Conservation (phyloP, 2,888 invertebrate genomes). For the Sminthurinus aureus region DNA sequence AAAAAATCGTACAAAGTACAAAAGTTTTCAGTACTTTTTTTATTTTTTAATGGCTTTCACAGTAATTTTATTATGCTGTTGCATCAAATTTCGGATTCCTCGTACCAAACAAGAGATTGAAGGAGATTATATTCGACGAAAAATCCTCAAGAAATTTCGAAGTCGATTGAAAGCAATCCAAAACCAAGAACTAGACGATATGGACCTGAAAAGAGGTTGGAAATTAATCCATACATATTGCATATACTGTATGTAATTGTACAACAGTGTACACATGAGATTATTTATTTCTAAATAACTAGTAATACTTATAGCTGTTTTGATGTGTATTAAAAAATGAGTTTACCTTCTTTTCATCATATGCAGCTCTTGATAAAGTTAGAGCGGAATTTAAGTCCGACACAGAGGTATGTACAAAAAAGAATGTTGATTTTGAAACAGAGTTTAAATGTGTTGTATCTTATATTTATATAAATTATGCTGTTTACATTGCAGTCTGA, state of each 20-base stretch:
- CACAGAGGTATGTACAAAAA: constrained; percentile 63
- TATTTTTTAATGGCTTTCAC: constrained; percentile 52
- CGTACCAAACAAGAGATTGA: constrained; percentile 95
- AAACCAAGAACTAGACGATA: constrained; percentile 85
- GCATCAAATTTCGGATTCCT: constrained; percentile 88
- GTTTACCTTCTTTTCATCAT: not conserved
- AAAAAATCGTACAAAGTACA: not conserved
- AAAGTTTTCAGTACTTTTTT: not conserved
- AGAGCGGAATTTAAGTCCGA: constrained; percentile 71
- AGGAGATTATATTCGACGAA: constrained; percentile 86
- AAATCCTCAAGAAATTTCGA: constrained; percentile 82
- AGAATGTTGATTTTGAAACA: too few relatives aligned
- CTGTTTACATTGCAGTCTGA: constrained; percentile 58
- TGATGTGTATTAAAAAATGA: not conserved
- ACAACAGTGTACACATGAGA: too few relatives aligned
- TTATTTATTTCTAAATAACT: too few relatives aligned
- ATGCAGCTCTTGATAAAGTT: constrained; percentile 73
- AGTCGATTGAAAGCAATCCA: constrained; percentile 81
- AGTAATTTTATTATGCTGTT: constrained; percentile 90
- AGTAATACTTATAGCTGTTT: too few relatives aligned
- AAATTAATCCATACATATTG: too few relatives aligned
- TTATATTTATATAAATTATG: too few relatives aligned
- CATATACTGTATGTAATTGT: too few relatives aligned
- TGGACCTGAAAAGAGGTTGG: constrained; percentile 78
- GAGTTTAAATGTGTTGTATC: too few relatives aligned